Evolutionary conservation across 2,113 vertebrate genomes (phyloP).

Genomic region (Brachionichthys hirsutus): DNA sequence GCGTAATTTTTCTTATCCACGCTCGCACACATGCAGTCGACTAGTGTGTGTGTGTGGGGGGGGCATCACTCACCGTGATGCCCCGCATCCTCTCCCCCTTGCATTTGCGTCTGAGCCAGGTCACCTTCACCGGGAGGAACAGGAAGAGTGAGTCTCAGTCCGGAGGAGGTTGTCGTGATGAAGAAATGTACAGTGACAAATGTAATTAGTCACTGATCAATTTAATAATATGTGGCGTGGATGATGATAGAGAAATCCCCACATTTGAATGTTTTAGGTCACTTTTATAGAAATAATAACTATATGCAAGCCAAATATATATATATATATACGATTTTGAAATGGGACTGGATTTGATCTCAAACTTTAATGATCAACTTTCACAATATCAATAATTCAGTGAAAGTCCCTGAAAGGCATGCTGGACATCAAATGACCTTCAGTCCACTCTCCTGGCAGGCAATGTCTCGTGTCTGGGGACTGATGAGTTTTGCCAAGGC

Average conservation of each 20-base stretch:
- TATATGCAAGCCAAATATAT: no score
- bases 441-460: conserved; percentile 56
- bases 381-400: conserved; percentile 14
- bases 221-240: no score
- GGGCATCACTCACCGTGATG: conserved; percentile 16
- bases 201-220: no score
- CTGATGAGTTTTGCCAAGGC: conserved; percentile 46
- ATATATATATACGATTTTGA: no score
- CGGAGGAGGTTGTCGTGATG: neutral
- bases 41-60: no score
- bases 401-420: conserved; percentile 1
- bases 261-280: no score
- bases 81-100: conserved; percentile 15
- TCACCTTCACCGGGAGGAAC: conserved; percentile 52
- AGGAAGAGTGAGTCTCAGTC: conserved; percentile 11
- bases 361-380: no score
- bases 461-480: conserved; percentile 51
- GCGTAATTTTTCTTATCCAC: conserved; percentile 69
- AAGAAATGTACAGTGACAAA: neutral
- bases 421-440: conserved; percentile 40
- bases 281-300: no score
- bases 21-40: conserved; percentile 27
- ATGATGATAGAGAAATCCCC: no score
- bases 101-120: conserved; percentile 12
- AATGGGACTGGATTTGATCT: no score